Evolutionary conservation across 1,140 invertebrate species (phyloP), one percentile per base, ranked within the genome.

Genomic region (Chionoecetes opilio): DNA sequence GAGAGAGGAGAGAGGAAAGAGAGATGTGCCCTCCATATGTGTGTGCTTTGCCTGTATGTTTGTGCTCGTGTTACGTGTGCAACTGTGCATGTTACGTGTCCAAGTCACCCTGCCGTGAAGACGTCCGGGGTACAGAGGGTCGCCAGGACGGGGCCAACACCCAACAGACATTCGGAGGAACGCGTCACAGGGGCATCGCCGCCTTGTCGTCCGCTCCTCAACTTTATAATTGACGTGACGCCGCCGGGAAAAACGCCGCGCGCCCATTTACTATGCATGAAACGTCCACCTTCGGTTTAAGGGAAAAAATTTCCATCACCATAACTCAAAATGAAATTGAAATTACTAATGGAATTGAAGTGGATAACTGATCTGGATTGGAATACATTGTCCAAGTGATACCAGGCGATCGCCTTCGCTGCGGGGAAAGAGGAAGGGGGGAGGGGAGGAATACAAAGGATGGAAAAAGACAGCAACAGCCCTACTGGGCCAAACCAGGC

Each of bases 181-280:
- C 38, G 14, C 38, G 38, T 6, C 46, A 14, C 11, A 53, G 21
- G 46, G 46, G 0, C 46, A 9, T 17, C 46, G 46, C 46, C 21
- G 11, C 46, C 46, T n/a, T 75, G 63, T 26, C n/a, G 26, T 26
- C 63, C 8, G 26, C 63, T 26, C 11, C 63, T 75, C 63, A 75
- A 75, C 63, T 75, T n/a, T 75, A 75, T 75, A 75, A 75, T 75
- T 75, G 63, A 75, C 63, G 63, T 75, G 63, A 11, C 63, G 63
- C 63, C 6, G 63, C 63, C 63, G n/a, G 63, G n/a, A n/a, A 75
- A 75, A 26, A 75, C 63, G 63, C 63, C 63, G 1, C 63, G n/a
- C n/a, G n/a, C 0, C 63, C 63, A 75, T n/a, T 75, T 75, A 75
- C 63, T 75, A 75, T 75, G 63, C 63, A 75, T 75, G 63, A 75